Base-by-base conservation (phyloP, 2,888 invertebrate genomes). In the Exocentrus adspersus region DNA sequence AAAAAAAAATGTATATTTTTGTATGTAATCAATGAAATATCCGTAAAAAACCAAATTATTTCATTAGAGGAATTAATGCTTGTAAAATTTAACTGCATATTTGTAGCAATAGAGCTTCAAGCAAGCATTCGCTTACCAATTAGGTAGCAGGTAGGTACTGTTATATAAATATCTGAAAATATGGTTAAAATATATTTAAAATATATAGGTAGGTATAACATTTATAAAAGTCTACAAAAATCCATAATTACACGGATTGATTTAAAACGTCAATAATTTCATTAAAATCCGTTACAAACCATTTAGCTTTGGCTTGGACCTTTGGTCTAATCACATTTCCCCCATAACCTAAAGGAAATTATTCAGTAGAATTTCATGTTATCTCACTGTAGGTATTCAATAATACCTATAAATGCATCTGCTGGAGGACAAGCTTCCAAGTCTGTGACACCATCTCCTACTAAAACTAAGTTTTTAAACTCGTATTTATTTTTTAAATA, bases 401-500 rank as follows among this genome's bases (percentile, higher is more conserved):
- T 4, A 54, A 45, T 77, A 92, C 92, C 93, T 77, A 95, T 93
- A 77, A 95, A 95, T 21, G 90, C 90, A 81, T 94, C 94, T 24
- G 96, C 96, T 0, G 95, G 94, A 2, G 98, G 97, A 75, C 89
- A 88, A 4, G 98, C 96, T 83, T 98, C 98, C 71, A 97, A 87
- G 84, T 99, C 99, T 0, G 98, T 99, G 45, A 92, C 94, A 24
- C 99, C 99, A 83, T 99, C 99, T 0, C 99, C 99, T 63, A 99
- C 88, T 87, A 98, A 92, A 17, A 98, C 89, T 16, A 98, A 85
- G 46, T 87, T 86, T 76, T 90, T 87, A 81, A 91, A 92, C 10
- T 88, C 87, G 73, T 87, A 85, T 56, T 86, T 86, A 58, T 90
- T 87, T 81, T 95, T 96, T 71, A 98, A 86, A 72, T 88, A 81